Conservation (phyloP, 2,113 vertebrate genomes). For the Struthidea cinerea region DNA sequence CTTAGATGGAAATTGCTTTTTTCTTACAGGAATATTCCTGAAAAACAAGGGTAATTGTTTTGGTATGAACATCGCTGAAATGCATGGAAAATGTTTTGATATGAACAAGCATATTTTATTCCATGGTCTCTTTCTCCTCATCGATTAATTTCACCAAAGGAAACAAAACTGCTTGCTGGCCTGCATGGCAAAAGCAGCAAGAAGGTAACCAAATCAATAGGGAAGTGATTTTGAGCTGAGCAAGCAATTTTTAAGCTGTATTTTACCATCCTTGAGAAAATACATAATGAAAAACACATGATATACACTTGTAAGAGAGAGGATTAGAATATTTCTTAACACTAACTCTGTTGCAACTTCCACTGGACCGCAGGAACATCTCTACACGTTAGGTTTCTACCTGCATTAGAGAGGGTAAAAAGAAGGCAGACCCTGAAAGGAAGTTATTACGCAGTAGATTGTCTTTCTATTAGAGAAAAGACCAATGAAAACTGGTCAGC, state of each 20-base stretch:
- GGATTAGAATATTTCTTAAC: neutral
- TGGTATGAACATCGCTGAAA: neutral
- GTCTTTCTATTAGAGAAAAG: neutral
- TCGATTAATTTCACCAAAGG: neutral
- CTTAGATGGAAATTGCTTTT: neutral
- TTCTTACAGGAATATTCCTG: neutral
- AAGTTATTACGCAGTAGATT: neutral
- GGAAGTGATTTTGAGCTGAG: neutral
- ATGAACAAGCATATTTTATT: neutral
- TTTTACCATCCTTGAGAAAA: neutral
- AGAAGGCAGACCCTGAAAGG: neutral
- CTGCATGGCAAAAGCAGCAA: neutral
- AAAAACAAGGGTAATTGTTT: neutral
- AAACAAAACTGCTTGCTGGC: neutral
- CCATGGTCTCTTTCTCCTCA: neutral
- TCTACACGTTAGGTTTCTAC: neutral
- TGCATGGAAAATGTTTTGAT: neutral
- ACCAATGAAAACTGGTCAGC: neutral
- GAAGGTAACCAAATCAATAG: neutral
- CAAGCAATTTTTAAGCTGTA: neutral
- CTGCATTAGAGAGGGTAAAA: neutral
- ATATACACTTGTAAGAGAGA: neutral
- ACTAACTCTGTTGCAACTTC: neutral
- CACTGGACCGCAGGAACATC: neutral
- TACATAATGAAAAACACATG: neutral